phyloP scores from a whole-genome alignment of 1,140 invertebrate species.

The Apis cerana region DNA sequence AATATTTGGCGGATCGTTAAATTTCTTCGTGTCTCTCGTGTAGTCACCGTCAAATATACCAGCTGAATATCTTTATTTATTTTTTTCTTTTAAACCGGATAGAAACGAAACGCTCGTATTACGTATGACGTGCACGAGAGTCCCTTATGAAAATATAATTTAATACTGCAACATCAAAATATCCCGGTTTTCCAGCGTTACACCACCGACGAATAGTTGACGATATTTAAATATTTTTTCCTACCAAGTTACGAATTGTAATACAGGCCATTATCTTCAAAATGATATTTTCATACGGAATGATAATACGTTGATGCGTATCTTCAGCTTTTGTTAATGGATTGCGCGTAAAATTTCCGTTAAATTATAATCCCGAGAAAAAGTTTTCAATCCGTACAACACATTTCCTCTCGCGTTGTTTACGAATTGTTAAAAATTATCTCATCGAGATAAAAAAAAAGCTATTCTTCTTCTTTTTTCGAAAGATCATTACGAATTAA shows the following conservation, averaged over 20 bases:
- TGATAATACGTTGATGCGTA: slow-evolving; percentile 7
- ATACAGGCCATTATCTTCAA: background rate
- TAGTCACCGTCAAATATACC: background rate
- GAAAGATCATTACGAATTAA: background rate
- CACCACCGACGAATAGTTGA: background rate
- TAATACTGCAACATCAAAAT: background rate
- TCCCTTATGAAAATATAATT: slow-evolving; percentile 11
- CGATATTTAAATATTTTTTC: background rate
- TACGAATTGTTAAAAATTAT: background rate
- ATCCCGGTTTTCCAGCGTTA: background rate
- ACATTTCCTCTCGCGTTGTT: background rate
- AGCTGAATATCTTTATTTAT: background rate
- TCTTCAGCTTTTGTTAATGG: background rate
- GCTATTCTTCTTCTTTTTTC: background rate
- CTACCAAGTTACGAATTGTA: background rate
- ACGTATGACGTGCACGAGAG: background rate
- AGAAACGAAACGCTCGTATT: too few species aligned
- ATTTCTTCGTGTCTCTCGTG: background rate
- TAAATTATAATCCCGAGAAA: background rate
- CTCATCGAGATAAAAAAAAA: background rate
- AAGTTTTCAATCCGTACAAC: background rate
- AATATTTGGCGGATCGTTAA: background rate
- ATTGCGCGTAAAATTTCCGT: background rate
- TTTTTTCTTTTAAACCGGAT: background rate
- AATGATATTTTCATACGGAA: slow-evolving; percentile 15